Evolutionary conservation across 2,888 invertebrate genomes (phyloP).

Genomic region (Acrobasis consociella): DNA sequence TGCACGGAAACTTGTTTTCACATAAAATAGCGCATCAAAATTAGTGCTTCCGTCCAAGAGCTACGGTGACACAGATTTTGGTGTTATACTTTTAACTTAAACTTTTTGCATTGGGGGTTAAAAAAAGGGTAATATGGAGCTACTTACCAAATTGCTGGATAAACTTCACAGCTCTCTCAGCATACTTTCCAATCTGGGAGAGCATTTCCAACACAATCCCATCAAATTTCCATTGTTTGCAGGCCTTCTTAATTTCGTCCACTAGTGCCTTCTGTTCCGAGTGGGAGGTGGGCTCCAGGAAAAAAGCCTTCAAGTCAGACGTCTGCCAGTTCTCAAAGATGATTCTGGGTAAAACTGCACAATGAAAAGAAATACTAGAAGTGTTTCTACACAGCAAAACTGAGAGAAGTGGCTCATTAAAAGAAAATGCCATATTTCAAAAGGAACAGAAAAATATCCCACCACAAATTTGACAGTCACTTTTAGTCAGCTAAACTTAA

Average conservation of each 20-base stretch:
- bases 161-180: constrained; percentile 84
- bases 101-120: not conserved
- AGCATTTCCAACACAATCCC: constrained; percentile 96
- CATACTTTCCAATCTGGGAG: constrained; percentile 88
- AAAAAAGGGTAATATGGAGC: not conserved
- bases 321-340: constrained; percentile 94
- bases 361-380: not conserved
- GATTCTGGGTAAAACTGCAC: constrained; percentile 93
- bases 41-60: no score
- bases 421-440: no score
- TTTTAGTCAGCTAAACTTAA: no score
- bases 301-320: constrained; percentile 88
- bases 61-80: no score
- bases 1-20: no score
- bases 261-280: constrained; percentile 87
- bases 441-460: no score
- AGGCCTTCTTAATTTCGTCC: constrained; percentile 85
- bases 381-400: not conserved
- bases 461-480: no score
- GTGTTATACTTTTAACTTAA: no score
- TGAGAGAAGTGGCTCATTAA: no score
- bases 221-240: constrained; percentile 91
- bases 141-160: constrained; percentile 84
- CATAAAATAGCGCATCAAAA: no score
- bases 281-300: constrained; percentile 85